Evolutionary conservation across 2,797 vertebrate species (phyloP).

Genomic region (Malacoctenus gilli): DNA sequence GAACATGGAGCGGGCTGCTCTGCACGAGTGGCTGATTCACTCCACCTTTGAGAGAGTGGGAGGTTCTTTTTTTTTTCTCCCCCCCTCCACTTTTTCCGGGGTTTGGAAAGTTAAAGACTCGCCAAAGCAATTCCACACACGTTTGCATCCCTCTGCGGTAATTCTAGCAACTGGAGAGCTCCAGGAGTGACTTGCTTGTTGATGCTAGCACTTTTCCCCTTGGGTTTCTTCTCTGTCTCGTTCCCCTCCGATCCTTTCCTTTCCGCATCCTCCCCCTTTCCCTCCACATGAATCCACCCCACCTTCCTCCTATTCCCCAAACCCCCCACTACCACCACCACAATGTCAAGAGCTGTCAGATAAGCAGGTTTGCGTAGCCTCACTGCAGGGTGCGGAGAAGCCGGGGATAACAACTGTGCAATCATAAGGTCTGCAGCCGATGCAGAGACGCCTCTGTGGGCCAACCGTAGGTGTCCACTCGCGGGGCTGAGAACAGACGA

Average conservation of each 20-base stretch:
- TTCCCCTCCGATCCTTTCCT: slow-evolving; percentile 62
- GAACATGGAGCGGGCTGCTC: slow-evolving; percentile 2
- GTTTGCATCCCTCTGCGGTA: slow-evolving; percentile 73
- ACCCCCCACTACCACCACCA: slow-evolving; percentile 45
- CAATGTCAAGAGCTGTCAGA: slow-evolving; percentile 82
- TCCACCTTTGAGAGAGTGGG: slow-evolving; percentile 54
- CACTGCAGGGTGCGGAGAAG: slow-evolving; percentile 71
- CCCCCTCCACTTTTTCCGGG: slow-evolving; percentile 54
- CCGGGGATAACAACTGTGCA: slow-evolving; percentile 73
- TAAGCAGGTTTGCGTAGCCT: slow-evolving; percentile 76
- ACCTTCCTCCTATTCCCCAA: slow-evolving; percentile 38
- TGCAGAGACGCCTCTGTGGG: slow-evolving; percentile 52
- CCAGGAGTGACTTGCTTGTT: slow-evolving; percentile 80
- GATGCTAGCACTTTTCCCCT: slow-evolving; percentile 77
- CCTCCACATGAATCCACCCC: slow-evolving; percentile 8
- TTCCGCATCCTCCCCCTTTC: slow-evolving; percentile 19
- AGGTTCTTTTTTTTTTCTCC: slow-evolving; percentile 33
- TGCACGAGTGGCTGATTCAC: slow-evolving; percentile 45
- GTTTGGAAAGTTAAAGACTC: slow-evolving; percentile 76
- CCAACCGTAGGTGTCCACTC: slow-evolving; percentile 49
- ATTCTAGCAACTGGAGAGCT: slow-evolving; percentile 76
- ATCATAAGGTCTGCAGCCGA: slow-evolving; percentile 70
- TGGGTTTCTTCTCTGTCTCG: slow-evolving; percentile 69
- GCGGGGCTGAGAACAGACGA: slow-evolving; percentile 25
- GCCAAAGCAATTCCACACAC: slow-evolving; percentile 75